These are phyloP conservation scores for Drosophila azteca DNA, from an alignment of 1,140 invertebrate species.

Conservation along the genomic window DNA sequence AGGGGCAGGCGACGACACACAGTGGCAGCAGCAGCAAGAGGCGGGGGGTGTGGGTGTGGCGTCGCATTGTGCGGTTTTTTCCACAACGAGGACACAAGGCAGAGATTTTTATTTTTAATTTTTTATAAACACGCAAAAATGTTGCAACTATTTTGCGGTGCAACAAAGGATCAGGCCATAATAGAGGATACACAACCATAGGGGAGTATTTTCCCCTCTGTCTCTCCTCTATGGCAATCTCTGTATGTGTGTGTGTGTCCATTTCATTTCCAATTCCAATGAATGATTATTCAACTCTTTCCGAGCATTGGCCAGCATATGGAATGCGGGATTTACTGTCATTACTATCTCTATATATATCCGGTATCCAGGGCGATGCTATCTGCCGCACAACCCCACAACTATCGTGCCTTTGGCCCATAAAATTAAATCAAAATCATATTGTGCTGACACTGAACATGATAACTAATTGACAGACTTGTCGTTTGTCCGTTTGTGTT, in stretches of 20 bases:
- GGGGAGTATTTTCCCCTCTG: too few species aligned
- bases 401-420: slow-evolving; percentile 36
- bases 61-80: slow-evolving; percentile 22
- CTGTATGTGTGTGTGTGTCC: neutral
- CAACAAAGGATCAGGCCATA: slow-evolving; percentile 30
- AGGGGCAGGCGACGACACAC: slow-evolving; percentile 11
- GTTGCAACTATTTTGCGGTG: slow-evolving; percentile 56
- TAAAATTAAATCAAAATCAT: slow-evolving; percentile 69
- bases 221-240: neutral
- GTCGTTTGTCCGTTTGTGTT: slow-evolving; percentile 44
- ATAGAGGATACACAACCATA: neutral
- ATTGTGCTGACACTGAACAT: slow-evolving; percentile 73
- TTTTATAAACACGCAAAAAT: slow-evolving; percentile 78
- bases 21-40: neutral
- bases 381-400: neutral
- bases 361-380: too few species aligned
- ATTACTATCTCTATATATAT: slow-evolving; percentile 11
- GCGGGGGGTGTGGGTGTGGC: slow-evolving; percentile 6
- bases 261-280: slow-evolving; percentile 6
- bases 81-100: slow-evolving; percentile 17
- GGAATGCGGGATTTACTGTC: slow-evolving; percentile 8
- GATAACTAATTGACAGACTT: slow-evolving; percentile 78
- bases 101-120: slow-evolving; percentile 71
- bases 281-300: slow-evolving; percentile 42
- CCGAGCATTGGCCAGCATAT: slow-evolving; percentile 43